phyloP scores from a whole-genome alignment of 2,797 vertebrate species.

The Danio tinwini region DNA sequence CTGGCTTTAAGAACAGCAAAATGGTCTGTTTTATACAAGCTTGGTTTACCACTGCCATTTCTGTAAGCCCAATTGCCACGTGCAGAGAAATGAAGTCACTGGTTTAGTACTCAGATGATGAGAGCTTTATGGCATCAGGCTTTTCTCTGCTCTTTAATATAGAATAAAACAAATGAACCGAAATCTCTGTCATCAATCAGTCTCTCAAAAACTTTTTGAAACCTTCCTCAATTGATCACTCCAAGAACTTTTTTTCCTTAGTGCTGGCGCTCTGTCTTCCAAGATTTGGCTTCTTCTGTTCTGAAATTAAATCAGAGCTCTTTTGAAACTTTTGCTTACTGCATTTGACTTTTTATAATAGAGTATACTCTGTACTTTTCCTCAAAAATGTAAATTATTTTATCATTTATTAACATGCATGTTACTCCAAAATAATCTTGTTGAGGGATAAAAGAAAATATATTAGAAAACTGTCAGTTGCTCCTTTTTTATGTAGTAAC shows the following conservation, averaged over 20 bases:
- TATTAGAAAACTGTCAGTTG: not conserved
- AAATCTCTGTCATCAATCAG: constrained; percentile 27
- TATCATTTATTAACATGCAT: not conserved
- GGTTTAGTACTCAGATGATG: constrained; percentile 17
- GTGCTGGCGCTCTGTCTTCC: not conserved
- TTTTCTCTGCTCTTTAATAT: constrained; percentile 38
- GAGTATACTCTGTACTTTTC: not conserved
- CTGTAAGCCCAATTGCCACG: constrained; percentile 20
- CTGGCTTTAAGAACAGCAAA: not conserved
- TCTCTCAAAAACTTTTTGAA: not conserved
- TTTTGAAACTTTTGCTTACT: not conserved
- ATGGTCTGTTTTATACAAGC: constrained; percentile 9
- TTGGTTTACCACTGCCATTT: constrained; percentile 31
- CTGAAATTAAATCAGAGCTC: not conserved
- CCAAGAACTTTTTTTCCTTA: not conserved
- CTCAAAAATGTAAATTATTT: not conserved
- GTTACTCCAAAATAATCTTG: not conserved
- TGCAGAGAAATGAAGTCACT: constrained; percentile 26
- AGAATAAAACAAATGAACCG: constrained; percentile 21
- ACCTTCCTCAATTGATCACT: not conserved
- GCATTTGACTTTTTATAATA: not conserved
- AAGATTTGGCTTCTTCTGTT: constrained; percentile 5
- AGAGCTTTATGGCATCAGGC: constrained; percentile 21
- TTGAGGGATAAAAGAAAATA: not conserved
- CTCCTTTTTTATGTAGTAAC: not conserved